Conservation (phyloP, 2,113 vertebrate species). For the Grammomys dolichurus region DNA sequence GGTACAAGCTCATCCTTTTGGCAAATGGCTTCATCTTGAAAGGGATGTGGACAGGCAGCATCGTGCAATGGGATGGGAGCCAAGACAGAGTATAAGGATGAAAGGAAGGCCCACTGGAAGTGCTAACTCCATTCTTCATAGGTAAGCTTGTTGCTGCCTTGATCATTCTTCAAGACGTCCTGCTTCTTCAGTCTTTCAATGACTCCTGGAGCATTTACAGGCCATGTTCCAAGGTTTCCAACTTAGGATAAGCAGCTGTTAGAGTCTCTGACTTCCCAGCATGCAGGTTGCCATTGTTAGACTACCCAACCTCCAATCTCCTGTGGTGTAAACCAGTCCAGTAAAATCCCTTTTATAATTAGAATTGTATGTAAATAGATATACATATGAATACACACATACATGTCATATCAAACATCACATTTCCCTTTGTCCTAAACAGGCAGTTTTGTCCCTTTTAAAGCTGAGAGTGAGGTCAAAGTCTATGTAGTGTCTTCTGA, state of each 20-base stretch:
- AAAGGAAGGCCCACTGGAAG: background rate
- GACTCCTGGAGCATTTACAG: no score
- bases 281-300: background rate
- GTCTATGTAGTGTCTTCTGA: background rate
- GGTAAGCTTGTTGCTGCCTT: background rate
- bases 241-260: background rate
- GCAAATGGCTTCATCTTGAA: background rate
- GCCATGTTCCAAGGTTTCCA: background rate
- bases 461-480: background rate
- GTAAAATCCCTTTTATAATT: background rate
- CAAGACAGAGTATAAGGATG: background rate
- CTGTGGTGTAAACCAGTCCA: no score
- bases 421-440: background rate
- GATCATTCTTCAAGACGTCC: background rate
- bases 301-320: background rate
- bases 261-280: background rate
- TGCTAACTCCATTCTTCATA: background rate
- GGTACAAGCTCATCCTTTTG: background rate
- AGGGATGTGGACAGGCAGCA: background rate
- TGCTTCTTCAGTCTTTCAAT: background rate
- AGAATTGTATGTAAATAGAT: background rate
- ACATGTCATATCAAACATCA: background rate
- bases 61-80: background rate
- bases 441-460: background rate
- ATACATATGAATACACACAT: accelerated